Base-by-base conservation (phyloP, 2,888 invertebrate genomes). In the Acheta domesticus region DNA sequence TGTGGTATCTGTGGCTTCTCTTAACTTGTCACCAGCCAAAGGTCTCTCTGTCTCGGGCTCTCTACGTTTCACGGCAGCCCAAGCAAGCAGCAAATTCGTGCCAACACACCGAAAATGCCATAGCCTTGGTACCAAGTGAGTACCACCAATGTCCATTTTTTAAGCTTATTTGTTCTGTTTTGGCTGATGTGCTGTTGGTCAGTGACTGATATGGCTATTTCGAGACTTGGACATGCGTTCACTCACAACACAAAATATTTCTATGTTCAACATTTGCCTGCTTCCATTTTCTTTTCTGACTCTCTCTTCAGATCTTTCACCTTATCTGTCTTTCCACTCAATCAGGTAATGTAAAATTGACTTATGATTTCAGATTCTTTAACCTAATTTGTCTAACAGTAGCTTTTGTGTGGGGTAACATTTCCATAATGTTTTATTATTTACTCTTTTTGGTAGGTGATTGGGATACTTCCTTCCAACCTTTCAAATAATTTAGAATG, bases 41-140 rank as follows among this genome's bases (percentile, higher is more conserved):
- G 90, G 90, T 19, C 80, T 80, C 20, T 80, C 81, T 78, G 62
- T 62, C 4, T 88, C 89, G 84, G 93, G 89, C 83, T 93, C 89
- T 84, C 89, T 88, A 87, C 90, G 87, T 85, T 88, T 86, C 86
- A 86, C 86, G 20, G 89, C 85, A 82, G 90, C 85, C 83, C 91
- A 86, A 83, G 90, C 84, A 83, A 62, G 76, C 49, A 89, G 81
- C 85, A 93, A 91, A 88, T 93, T 93, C 85, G 93, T 92, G 86
- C 95, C 90, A 21, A 91, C 93, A 4, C 97, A 97, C 87, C 90
- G 96, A 83, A 96, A 96, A 88, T 94, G 95, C 85, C 91, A 94
- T 82, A 96, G 96, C 85, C 90, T 97, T 85, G 96, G 96, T 85
- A 94, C 95, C 84, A 96, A 96, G 95, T 95, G 89, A 90, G 93